Percentiles rank a stretch among this genome's conserved stretches.
Evolutionary conservation across 2,888 invertebrate species (phyloP).

Genomic region (Amphimallon solstitiale): DNA sequence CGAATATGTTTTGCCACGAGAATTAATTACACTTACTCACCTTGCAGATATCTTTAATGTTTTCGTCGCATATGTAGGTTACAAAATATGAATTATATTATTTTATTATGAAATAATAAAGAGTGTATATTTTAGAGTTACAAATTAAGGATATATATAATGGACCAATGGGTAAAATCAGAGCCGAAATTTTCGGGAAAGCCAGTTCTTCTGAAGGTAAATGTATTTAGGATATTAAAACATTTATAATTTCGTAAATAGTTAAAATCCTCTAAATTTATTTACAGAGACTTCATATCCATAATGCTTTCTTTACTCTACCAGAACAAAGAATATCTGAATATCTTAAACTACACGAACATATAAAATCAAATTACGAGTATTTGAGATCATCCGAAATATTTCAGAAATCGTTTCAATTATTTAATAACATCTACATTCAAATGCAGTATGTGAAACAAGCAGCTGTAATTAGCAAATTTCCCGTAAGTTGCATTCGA

Average conservation of each 20-base stretch:
- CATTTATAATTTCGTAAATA: too few relatives aligned
- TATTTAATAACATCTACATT: constrained; percentile 27
- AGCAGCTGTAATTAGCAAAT: constrained; percentile 19
- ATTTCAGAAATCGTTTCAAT: constrained; percentile 28
- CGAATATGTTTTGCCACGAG: constrained; percentile 12
- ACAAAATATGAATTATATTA: too few relatives aligned
- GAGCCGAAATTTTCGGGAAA: constrained; percentile 29
- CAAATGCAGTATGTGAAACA: constrained; percentile 33
- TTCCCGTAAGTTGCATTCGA: constrained; percentile 25
- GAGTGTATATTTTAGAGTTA: constrained; percentile 18
- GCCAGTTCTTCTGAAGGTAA: constrained; percentile 29
- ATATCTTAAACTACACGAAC: constrained; percentile 31
- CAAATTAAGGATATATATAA: constrained; percentile 34
- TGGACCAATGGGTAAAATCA: constrained; percentile 37
- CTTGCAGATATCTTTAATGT: constrained; percentile 29
- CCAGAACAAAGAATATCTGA: constrained; percentile 27
- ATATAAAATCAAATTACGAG: constrained; percentile 21
- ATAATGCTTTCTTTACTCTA: constrained; percentile 10
- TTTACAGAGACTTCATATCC: constrained; percentile 29
- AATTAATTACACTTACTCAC: neutral
- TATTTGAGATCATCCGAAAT: constrained; percentile 17
- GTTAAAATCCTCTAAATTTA: neutral
- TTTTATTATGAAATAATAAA: too few relatives aligned
- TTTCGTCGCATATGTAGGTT: constrained; percentile 19
- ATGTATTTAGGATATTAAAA: too few relatives aligned